Conservation (phyloP, 1,140 invertebrate genomes). For the Aporrectodea caliginosa region DNA sequence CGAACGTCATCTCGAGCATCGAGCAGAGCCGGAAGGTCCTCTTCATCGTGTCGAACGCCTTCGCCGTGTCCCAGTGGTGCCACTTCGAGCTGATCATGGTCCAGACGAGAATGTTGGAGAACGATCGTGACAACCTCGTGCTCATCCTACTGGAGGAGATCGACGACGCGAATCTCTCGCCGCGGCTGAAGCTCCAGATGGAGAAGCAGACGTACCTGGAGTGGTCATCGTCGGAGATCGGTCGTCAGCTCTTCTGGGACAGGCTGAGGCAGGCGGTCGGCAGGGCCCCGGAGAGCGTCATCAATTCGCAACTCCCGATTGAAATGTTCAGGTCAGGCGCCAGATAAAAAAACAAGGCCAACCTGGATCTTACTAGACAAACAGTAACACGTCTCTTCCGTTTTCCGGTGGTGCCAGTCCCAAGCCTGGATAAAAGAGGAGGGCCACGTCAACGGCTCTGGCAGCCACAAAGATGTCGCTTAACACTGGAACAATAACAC, state of each 20-base stretch:
- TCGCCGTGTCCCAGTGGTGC: conserved; percentile 40
- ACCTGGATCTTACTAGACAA: no score
- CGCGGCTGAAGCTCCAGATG: not conserved
- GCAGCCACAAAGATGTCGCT: no score
- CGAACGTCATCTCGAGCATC: conserved; percentile 41
- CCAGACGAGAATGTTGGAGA: conserved; percentile 33
- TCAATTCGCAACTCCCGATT: not conserved
- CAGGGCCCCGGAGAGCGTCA: not conserved
- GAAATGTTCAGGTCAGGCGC: no score
- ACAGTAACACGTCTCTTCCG: no score
- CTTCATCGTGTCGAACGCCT: conserved; percentile 38
- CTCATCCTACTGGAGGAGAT: not conserved
- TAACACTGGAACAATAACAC: no score
- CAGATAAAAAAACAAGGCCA: no score
- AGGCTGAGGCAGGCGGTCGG: not conserved
- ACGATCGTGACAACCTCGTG: conserved; percentile 24
- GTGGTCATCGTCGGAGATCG: not conserved
- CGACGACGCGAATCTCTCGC: conserved; percentile 59
- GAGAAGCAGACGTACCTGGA: not conserved
- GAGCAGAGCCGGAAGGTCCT: conserved; percentile 37
- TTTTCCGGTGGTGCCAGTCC: no score
- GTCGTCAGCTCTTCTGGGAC: conserved; percentile 5
- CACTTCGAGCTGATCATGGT: conserved; percentile 53
- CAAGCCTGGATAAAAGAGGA: no score
- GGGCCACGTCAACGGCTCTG: no score